A percentile compares a stretch with the other conserved stretches of the same genome.
phyloP scores from a whole-genome alignment of 2,797 vertebrate species.

The Bovichtus diacanthus region DNA sequence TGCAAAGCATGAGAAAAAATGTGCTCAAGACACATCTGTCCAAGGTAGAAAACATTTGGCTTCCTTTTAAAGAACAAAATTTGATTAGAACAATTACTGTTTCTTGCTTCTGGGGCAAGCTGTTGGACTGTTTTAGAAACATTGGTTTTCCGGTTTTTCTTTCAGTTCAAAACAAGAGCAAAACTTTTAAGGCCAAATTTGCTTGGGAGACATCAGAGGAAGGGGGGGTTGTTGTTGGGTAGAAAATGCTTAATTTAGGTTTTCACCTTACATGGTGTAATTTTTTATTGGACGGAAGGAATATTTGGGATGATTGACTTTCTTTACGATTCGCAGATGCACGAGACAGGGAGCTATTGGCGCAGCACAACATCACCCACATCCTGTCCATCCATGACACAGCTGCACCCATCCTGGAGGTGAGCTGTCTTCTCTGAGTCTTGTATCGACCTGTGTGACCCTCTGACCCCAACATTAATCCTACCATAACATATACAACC shows the following conservation, averaged over 20 bases:
- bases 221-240: conserved; percentile 60
- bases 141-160: conserved; percentile 90
- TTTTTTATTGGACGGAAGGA: conserved; percentile 44
- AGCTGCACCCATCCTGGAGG: conserved; percentile 92
- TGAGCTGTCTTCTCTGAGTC: conserved; percentile 74
- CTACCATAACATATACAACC: background rate
- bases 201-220: conserved; percentile 66
- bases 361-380: conserved; percentile 91
- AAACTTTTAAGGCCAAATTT: conserved; percentile 74
- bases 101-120: conserved; percentile 87
- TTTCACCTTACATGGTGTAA: conserved; percentile 8
- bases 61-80: conserved; percentile 88
- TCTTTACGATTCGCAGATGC: conserved; percentile 84
- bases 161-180: conserved; percentile 86
- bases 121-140: conserved; percentile 88
- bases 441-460: background rate
- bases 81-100: conserved; percentile 88
- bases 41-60: conserved; percentile 79
- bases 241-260: conserved; percentile 69
- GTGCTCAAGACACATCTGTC: conserved; percentile 82
- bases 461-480: background rate
- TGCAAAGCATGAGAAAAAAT: conserved; percentile 73
- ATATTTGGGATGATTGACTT: conserved; percentile 34
- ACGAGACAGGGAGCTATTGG: conserved; percentile 84
- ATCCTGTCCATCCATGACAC: conserved; percentile 92